Evolutionary conservation across 2,888 invertebrate species (phyloP).

Genomic region (Platynereis dumerilii): DNA sequence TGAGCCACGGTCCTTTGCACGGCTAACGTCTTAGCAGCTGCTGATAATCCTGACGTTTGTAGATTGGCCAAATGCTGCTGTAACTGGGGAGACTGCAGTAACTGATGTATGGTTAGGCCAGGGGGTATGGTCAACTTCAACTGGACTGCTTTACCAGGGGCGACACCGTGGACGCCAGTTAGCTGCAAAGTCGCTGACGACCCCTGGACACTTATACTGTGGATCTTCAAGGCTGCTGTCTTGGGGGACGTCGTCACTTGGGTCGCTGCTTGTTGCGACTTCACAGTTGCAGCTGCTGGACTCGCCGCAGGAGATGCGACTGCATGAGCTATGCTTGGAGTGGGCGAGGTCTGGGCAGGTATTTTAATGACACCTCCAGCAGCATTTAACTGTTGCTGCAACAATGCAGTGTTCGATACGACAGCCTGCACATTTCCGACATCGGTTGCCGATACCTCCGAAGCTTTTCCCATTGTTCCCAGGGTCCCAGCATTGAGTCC

Average conservation of each 20-base stretch:
- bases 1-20: too few relatives aligned
- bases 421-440: too few relatives aligned
- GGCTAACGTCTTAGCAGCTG: too few relatives aligned
- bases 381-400: not conserved
- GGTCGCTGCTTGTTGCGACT: not conserved
- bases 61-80: constrained; percentile 23
- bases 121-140: constrained; percentile 13
- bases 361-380: not conserved
- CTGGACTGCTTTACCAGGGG: constrained; percentile 13
- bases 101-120: constrained; percentile 18
- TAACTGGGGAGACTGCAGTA: constrained; percentile 15
- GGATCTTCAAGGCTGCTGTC: constrained; percentile 2
- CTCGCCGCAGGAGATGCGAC: too few relatives aligned
- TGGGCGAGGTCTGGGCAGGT: not conserved
- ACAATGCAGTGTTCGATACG: too few relatives aligned
- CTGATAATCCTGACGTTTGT: constrained; percentile 2
- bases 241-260: not conserved
- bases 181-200: constrained; percentile 11
- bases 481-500: too few relatives aligned
- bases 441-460: too few relatives aligned
- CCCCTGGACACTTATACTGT: not conserved
- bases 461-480: too few relatives aligned
- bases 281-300: too few relatives aligned
- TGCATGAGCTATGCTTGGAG: too few relatives aligned
- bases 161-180: constrained; percentile 12